phyloP scores from a whole-genome alignment of 2,888 invertebrate species.

The Omphaloscelis lunosa region DNA sequence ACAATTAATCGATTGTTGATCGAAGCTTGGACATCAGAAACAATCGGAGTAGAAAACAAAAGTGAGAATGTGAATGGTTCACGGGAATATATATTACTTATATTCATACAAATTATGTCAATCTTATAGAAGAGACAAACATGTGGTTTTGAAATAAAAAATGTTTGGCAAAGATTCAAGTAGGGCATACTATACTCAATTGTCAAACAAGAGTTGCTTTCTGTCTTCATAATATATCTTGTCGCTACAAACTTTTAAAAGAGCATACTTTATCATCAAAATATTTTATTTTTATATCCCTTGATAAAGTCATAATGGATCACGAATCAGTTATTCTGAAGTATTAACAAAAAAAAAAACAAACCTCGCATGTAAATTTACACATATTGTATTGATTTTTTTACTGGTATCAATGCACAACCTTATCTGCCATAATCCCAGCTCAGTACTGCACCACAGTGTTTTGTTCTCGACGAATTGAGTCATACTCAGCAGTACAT shows the following conservation, averaged over 20 bases:
- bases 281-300: background rate
- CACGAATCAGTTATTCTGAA: background rate
- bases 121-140: background rate
- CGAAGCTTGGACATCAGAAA: slow-evolving; percentile 66
- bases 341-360: too few relatives aligned
- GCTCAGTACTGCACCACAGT: slow-evolving; percentile 8
- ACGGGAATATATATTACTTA: background rate
- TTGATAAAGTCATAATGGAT: background rate
- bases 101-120: background rate
- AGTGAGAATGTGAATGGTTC: slow-evolving; percentile 61
- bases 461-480: slow-evolving; percentile 37
- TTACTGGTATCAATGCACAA: slow-evolving; percentile 37
- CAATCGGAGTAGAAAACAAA: slow-evolving; percentile 66
- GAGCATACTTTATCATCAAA: background rate
- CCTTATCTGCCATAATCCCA: slow-evolving; percentile 44
- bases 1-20: slow-evolving; percentile 60
- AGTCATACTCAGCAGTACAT: slow-evolving; percentile 31
- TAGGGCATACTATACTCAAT: background rate
- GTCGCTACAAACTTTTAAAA: background rate
- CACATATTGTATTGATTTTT: slow-evolving; percentile 39
- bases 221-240: background rate
- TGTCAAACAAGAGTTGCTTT: background rate
- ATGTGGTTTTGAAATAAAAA: background rate
- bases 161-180: background rate
- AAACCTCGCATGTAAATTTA: background rate